Evolutionary conservation across 2,888 invertebrate species (phyloP), one percentile per base, ranked within the genome.

Genomic region (Halictus quadricinctus): DNA sequence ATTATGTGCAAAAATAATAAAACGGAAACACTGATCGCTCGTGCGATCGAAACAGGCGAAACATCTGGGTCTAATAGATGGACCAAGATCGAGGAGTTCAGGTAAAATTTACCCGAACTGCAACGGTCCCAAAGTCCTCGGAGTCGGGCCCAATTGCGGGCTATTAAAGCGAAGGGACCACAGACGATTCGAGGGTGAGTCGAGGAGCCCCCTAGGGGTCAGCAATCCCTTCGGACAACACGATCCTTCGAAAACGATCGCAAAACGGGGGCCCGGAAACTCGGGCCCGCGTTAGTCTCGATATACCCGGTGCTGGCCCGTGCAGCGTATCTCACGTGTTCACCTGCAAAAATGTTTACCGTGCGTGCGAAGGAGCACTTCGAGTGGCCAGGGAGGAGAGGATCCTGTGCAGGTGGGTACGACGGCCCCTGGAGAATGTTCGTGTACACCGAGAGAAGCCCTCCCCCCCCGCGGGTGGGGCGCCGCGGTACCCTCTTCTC

Each of bases 321-420:
- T 69, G 78, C 72, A 76, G 60, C 76, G 54, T 80, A 83, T 88
- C 87, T 88, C 87, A 79, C 84, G 87, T 83, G 86, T 90, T 85
- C 87, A 88, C 83, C 86, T 86, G 89, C 81, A 84, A 89, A 89
- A 89, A 89, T 89, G 84, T 86, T 88, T 72, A 76, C 76, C 87
- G 87, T 89, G 88, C 89, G 89, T 88, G 89, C 86, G 81, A 84
- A 84, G 85, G 86, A 88, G 88, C 86, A 83, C 69, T 88, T 82
- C 76, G 85, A 81, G 82, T 66, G 66, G 66, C 84, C 84, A 58
- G 79, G 79, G 76, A 50, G 80, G 58, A 70, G 81, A 86, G 81
- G 80, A 88, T 83, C 79, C 77, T 80, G 78, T 88, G 89, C 90
- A 90, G 88, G 90, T 90, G 90, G 87, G 89, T 88, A 90, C 90